A percentile compares a stretch with the other conserved stretches of the same genome.
These are phyloP conservation scores for Trissonchulus sp. DNA, from an alignment of 2,888 invertebrate species.

Conservation along the genomic window DNA sequence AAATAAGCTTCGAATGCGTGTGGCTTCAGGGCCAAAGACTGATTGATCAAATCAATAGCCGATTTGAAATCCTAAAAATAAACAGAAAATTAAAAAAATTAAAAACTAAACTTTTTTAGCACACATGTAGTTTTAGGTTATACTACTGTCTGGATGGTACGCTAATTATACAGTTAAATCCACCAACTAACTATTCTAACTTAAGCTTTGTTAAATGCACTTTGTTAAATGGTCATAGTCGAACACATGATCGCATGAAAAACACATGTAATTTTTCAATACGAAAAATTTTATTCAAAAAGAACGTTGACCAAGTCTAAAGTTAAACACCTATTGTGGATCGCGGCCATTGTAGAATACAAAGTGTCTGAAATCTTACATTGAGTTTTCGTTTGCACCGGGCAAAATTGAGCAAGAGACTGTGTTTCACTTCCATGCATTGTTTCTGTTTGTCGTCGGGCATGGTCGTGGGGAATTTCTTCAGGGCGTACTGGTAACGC, in stretches of 20 bases:
- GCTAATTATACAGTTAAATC: too few relatives aligned
- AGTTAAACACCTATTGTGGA: neutral
- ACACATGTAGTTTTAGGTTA: neutral
- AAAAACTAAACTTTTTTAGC: neutral
- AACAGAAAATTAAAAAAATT: neutral
- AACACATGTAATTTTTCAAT: neutral
- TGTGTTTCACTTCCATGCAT: constrained; percentile 78
- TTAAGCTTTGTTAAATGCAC: too few relatives aligned
- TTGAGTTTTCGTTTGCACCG: constrained; percentile 68
- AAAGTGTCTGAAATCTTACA: neutral
- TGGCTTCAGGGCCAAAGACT: constrained; percentile 74
- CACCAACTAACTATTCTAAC: too few relatives aligned
- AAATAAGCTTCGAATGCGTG: constrained; percentile 87
- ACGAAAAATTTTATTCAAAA: neutral
- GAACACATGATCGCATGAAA: too few relatives aligned
- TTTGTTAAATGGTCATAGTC: too few relatives aligned
- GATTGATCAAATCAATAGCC: constrained; percentile 77
- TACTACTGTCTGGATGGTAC: neutral
- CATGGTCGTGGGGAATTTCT: constrained; percentile 62
- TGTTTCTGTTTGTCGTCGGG: constrained; percentile 62
- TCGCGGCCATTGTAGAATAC: neutral
- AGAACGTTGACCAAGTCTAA: neutral
- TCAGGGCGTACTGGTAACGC: constrained; percentile 85
- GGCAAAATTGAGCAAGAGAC: constrained; percentile 82
- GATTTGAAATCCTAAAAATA: constrained; percentile 53